These are phyloP conservation scores for Ibycter americanus DNA, from an alignment of 2,797 vertebrate species.

Conservation along the genomic window DNA sequence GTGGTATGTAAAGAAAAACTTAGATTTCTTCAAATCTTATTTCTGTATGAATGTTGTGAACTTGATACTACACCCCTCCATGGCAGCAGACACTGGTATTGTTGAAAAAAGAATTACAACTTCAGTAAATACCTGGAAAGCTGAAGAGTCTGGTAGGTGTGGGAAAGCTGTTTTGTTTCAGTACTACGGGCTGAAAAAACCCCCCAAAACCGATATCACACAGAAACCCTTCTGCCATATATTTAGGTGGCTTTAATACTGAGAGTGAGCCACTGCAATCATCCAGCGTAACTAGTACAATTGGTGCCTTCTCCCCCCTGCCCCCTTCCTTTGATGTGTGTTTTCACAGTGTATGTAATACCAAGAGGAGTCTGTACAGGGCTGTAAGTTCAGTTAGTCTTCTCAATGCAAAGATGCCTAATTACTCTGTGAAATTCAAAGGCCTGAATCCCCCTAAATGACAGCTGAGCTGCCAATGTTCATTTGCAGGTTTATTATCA, in stretches of 20 bases:
- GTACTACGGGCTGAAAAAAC: neutral
- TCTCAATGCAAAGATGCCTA: neutral
- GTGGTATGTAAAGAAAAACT: neutral
- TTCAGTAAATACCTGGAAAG: neutral
- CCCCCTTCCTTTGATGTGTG: neutral
- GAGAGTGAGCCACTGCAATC: neutral
- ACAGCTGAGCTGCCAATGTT: neutral
- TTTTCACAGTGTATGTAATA: neutral
- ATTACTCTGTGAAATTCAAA: neutral
- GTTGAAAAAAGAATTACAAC: neutral
- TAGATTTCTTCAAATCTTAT: neutral
- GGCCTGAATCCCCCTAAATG: neutral
- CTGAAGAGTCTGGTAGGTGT: neutral
- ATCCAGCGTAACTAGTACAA: neutral
- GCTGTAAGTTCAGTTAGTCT: neutral
- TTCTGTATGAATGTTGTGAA: neutral
- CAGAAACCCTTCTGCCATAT: neutral
- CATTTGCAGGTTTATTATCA: neutral
- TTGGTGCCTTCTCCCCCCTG: rapidly evolving
- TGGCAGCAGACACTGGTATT: neutral
- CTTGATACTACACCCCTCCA: neutral
- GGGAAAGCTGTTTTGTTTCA: neutral
- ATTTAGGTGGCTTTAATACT: neutral
- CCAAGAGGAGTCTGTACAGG: neutral
- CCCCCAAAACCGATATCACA: neutral